phyloP scores from a whole-genome alignment of 2,888 invertebrate genomes.

The Hemithea aestivaria region DNA sequence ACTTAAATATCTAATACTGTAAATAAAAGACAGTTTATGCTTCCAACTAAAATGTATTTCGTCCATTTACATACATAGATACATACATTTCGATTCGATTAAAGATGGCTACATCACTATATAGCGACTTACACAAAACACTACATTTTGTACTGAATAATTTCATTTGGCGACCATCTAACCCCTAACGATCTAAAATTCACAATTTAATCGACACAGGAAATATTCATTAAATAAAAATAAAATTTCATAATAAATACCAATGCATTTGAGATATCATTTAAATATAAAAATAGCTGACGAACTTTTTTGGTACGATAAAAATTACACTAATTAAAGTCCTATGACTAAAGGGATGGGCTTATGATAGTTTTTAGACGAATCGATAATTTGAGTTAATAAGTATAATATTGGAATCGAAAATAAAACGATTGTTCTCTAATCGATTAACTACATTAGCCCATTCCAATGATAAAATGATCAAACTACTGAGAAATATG shows the following conservation, averaged over 20 bases:
- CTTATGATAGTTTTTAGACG: too few relatives aligned
- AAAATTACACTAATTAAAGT: conserved; percentile 36
- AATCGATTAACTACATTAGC: conserved; percentile 9
- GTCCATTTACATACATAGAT: conserved; percentile 44
- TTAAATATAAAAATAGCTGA: conserved; percentile 60
- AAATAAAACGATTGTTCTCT: too few relatives aligned
- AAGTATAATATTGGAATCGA: too few relatives aligned
- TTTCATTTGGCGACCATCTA: conserved; percentile 56
- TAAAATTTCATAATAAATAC: conserved; percentile 35
- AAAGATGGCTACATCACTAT: conserved; percentile 55
- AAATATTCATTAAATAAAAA: conserved; percentile 24
- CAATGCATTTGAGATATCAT: conserved; percentile 38
- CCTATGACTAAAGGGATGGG: conserved; percentile 9
- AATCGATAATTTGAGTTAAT: too few relatives aligned
- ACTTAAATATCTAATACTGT: too few relatives aligned
- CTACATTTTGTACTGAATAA: conserved; percentile 71
- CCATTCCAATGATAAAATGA: conserved; percentile 28
- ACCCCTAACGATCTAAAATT: conserved; percentile 25
- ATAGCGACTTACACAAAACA: conserved; percentile 37
- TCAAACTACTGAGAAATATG: conserved; percentile 45
- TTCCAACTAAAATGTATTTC: conserved; percentile 69
- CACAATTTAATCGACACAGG: conserved; percentile 22
- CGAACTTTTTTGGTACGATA: conserved; percentile 62
- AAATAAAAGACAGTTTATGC: conserved; percentile 40
- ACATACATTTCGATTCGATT: conserved; percentile 44